These are phyloP conservation scores for Nephotettix cincticeps DNA, from an alignment of 1,140 invertebrate species.

Conservation along the genomic window DNA sequence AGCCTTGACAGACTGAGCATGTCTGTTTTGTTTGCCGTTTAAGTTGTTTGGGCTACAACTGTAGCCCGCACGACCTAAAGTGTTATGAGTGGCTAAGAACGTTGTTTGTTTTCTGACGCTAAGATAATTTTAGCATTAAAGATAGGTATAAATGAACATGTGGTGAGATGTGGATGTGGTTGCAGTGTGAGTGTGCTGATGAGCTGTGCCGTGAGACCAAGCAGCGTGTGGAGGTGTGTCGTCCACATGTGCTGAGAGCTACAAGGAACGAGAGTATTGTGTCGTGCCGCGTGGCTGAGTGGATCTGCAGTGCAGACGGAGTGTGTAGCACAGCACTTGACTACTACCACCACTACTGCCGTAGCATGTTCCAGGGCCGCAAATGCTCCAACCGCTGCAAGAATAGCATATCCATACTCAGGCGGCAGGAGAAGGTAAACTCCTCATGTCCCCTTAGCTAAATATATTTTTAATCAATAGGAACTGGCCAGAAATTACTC, in stretches of 20 bases:
- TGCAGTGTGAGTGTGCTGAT: slow-evolving; percentile 57
- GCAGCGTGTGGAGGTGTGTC: slow-evolving; percentile 71
- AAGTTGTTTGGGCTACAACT: too few relatives aligned
- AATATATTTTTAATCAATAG: too few relatives aligned
- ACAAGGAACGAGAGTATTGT: slow-evolving; percentile 64
- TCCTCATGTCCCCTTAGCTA: too few relatives aligned
- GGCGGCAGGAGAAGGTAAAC: slow-evolving; percentile 57
- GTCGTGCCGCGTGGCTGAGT: slow-evolving; percentile 71
- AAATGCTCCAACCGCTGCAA: slow-evolving; percentile 72
- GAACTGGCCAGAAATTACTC: too few relatives aligned
- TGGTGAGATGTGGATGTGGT: too few relatives aligned
- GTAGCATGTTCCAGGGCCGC: slow-evolving; percentile 72
- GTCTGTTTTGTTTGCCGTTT: too few relatives aligned
- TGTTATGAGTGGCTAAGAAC: too few relatives aligned
- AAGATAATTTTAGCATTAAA: too few relatives aligned
- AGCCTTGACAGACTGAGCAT: too few relatives aligned
- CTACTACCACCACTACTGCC: slow-evolving; percentile 71
- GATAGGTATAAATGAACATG: too few relatives aligned
- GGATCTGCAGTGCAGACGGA: slow-evolving; percentile 74
- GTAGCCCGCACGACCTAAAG: too few relatives aligned
- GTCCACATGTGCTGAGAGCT: slow-evolving; percentile 70
- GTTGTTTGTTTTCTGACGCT: too few relatives aligned
- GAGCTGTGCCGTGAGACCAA: slow-evolving; percentile 74
- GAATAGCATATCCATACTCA: slow-evolving; percentile 75
- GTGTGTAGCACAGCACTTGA: slow-evolving; percentile 71